Conservation (phyloP, 2,113 vertebrate species). For the Tamias sibiricus region DNA sequence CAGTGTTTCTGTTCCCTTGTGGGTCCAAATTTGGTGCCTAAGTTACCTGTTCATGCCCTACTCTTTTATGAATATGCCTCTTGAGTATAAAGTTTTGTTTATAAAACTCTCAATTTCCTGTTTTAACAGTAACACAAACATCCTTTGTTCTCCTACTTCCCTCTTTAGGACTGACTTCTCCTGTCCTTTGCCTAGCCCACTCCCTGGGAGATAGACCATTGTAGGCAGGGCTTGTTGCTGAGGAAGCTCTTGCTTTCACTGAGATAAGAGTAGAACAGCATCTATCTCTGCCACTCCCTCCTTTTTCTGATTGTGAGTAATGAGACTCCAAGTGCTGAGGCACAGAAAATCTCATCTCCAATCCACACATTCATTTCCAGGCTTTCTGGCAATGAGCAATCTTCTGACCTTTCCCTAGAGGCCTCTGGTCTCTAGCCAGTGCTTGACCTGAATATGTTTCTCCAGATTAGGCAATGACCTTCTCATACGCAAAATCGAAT, state of each 20-base stretch:
- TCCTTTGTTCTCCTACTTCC: not conserved
- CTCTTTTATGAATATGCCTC: not conserved
- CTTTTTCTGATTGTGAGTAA: constrained; percentile 2
- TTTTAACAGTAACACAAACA: not conserved
- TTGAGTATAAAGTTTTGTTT: not conserved
- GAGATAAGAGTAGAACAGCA: not conserved
- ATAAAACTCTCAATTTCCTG: constrained; percentile 33
- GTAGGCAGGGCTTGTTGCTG: not conserved
- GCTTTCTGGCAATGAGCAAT: constrained; percentile 61
- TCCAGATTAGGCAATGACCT: constrained; percentile 85
- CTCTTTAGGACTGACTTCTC: not conserved
- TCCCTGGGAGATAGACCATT: not conserved
- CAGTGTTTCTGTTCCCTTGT: not conserved
- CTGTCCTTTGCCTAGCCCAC: not conserved
- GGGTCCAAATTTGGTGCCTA: not conserved
- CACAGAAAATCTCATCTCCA: constrained; percentile 64
- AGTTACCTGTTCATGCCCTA: constrained; percentile 5
- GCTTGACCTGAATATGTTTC: constrained; percentile 88
- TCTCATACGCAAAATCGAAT: constrained; percentile 81
- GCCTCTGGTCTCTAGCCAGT: constrained; percentile 64
- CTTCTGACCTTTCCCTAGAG: constrained; percentile 79
- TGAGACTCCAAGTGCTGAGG: not conserved
- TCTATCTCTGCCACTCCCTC: not conserved
- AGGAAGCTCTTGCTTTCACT: not conserved
- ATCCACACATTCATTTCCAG: not conserved